Base-by-base conservation (phyloP, 2,113 vertebrate species). In the Poecilia latipinna region DNA sequence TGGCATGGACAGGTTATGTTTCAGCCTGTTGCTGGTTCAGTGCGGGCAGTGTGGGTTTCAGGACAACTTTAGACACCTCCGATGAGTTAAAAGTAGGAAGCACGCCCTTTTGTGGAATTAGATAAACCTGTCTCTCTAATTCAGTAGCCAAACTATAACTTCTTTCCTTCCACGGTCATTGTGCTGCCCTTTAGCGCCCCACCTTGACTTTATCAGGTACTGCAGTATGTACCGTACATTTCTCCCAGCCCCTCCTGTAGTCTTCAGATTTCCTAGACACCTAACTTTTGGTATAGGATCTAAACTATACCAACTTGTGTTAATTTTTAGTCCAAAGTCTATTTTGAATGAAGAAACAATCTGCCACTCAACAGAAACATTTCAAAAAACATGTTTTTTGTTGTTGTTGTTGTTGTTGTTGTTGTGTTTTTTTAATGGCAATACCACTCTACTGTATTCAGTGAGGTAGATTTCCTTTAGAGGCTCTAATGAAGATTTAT, bases 121-220 rank as follows among this genome's bases (percentile, higher is more conserved):
- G 17, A 31, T 33, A 44, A 44, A 62, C 13, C 7, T 44, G 44
- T 48, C 13, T 48, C 15, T 48, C 51, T 68, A 67, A 24, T 37
- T 67, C 12, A 48, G 26, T 44, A 73, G 31, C 22, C 31, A 77
- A 33, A 65, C n/a, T 72, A 33, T 72, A 4, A 65, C 32, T 32
- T 22, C 8, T 37, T 60, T 3, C n/a, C n/a, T 37, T 15, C 1
- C 71, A 4, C 39, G 6, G 11, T 80, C 29, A 28, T 63, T 62
- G 37, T 44, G 32, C 73, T 84, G 60, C 80, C 66, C 78, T 90
- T 87, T 76, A 79, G 77, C 76, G 80, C 82, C 77, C 80, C 82
- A 57, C 64, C 60, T 72, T 87, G 87, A 89, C 68, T 35, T 51
- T 24, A 57, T 3, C 8, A 3, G 24, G 85, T 61, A 87, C 71